Evolutionary conservation across 2,888 invertebrate species (phyloP).

Genomic region (Laothoe populi): DNA sequence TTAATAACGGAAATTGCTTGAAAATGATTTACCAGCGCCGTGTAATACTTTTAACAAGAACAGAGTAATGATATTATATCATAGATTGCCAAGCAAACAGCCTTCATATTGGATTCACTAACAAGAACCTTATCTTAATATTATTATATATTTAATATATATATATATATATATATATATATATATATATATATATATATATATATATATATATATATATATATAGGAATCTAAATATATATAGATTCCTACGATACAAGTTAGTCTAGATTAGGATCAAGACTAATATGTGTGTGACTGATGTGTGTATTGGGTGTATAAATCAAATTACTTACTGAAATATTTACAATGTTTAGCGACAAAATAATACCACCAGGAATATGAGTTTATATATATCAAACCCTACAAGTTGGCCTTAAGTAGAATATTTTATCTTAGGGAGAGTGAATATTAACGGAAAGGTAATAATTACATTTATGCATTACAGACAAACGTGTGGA

Average conservation of each 20-base stretch:
- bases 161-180: too few species aligned
- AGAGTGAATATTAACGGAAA: neutral
- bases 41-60: slow-evolving; percentile 50
- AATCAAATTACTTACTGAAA: too few species aligned
- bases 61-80: slow-evolving; percentile 52
- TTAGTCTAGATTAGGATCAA: too few species aligned
- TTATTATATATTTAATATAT: neutral
- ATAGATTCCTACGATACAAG: too few species aligned
- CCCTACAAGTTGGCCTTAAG: neutral
- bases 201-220: too few species aligned
- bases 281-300: too few species aligned
- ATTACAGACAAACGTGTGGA: neutral
- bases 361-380: too few species aligned
- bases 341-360: too few species aligned
- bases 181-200: too few species aligned
- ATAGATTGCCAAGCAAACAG: slow-evolving; percentile 22
- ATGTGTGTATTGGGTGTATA: too few species aligned
- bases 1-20: slow-evolving; percentile 66
- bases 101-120: neutral
- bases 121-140: neutral
- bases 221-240: too few species aligned
- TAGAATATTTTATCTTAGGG: neutral
- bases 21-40: slow-evolving; percentile 59
- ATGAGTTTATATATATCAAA: too few species aligned
- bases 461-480: slow-evolving; percentile 1